Evolutionary conservation across 2,113 vertebrate species (phyloP).

Genomic region (Ornithorhynchus anatinus): DNA sequence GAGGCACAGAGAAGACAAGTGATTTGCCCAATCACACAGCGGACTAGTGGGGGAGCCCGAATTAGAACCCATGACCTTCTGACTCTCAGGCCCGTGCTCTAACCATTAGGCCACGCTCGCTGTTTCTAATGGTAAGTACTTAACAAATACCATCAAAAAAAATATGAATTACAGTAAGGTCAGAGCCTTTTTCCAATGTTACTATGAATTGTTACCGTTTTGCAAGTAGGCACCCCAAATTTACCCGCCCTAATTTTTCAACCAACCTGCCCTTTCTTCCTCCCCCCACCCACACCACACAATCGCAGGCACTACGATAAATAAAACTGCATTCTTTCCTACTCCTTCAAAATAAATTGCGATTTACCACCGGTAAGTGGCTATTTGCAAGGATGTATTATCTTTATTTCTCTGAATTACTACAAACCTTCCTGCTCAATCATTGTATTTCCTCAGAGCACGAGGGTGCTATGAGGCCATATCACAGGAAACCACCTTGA

Average conservation of each 20-base stretch:
- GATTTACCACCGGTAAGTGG: background rate
- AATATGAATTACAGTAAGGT: conserved; percentile 6
- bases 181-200: background rate
- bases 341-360: conserved; percentile 4
- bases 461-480: background rate
- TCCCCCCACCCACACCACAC: no score
- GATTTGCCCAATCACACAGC: no score
- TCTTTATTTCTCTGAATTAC: conserved; percentile 8
- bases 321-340: background rate
- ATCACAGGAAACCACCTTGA: background rate
- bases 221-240: background rate
- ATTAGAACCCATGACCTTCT: no score
- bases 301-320: background rate
- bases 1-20: no score
- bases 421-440: background rate
- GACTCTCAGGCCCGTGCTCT: no score
- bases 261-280: background rate
- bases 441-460: conserved; percentile 4
- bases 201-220: background rate
- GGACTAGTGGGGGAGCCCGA: no score
- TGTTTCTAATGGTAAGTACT: no score
- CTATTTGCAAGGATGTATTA: background rate
- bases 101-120: no score
- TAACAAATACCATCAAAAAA: no score
- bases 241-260: conserved; percentile 11